Evolutionary conservation across 1,140 invertebrate species (phyloP).

Genomic region (Ceratina calcarata): DNA sequence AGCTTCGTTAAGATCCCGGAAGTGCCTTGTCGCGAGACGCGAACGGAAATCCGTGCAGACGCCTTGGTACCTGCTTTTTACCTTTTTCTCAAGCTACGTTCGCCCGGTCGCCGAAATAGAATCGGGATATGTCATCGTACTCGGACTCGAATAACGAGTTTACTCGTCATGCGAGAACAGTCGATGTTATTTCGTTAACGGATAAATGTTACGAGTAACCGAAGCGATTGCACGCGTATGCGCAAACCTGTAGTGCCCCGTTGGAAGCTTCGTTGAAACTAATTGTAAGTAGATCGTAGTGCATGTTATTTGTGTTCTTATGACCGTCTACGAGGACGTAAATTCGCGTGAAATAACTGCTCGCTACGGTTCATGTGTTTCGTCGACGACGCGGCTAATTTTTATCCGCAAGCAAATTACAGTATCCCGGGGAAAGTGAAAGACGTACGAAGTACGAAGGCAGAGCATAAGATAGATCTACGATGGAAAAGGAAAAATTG

Average conservation of each 20-base stretch:
- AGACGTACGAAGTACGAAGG: no score
- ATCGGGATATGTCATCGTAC: no score
- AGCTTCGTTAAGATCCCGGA: slow-evolving; percentile 24
- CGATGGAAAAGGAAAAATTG: no score
- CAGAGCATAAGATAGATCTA: no score
- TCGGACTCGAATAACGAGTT: no score
- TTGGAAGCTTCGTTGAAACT: slow-evolving; percentile 40
- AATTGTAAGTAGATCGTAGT: slow-evolving; percentile 20
- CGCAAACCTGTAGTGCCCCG: slow-evolving; percentile 17
- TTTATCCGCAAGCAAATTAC: no score
- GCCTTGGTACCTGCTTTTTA: background rate
- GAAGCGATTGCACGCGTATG: background rate
- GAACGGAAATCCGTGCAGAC: slow-evolving; percentile 2
- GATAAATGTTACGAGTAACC: no score
- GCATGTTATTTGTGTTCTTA: slow-evolving; percentile 25
- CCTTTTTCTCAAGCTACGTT: background rate
- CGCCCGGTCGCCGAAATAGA: background rate
- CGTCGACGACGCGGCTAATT: no score
- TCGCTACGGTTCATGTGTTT: background rate
- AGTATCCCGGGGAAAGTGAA: no score
- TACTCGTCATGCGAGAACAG: no score
- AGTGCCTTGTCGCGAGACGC: background rate
- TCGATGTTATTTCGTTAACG: no score
- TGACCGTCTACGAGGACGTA: background rate
- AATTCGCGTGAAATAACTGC: background rate